These are phyloP conservation scores for Chloromyia formosa DNA, from an alignment of 2,888 invertebrate genomes.

Conservation along the genomic window DNA sequence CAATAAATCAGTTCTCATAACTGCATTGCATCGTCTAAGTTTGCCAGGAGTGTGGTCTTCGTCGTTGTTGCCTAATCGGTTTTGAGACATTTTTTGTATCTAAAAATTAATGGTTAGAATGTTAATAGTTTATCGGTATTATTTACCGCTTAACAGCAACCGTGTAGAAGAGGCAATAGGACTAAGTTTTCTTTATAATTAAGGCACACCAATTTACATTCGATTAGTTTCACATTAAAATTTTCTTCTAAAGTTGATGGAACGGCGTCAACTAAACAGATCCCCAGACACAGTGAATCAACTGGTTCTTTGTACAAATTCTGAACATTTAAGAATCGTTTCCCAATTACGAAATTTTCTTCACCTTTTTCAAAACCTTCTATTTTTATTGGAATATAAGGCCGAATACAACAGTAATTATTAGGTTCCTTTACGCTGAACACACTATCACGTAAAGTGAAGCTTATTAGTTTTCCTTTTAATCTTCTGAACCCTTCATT, in stretches of 20 bases:
- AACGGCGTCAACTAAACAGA: neutral
- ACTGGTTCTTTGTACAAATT: conserved; percentile 27
- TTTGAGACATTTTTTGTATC: too few species aligned
- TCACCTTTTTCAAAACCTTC: neutral
- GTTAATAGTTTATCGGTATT: neutral
- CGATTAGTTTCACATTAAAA: neutral
- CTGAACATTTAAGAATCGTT: too few species aligned
- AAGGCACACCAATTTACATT: conserved; percentile 27
- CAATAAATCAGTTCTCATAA: neutral
- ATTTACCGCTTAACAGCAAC: neutral
- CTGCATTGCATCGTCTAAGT: neutral
- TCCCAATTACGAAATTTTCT: neutral
- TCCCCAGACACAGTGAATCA: conserved; percentile 20
- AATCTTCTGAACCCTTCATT: too few species aligned
- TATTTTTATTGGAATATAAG: conserved; percentile 37
- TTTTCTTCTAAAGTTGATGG: neutral
- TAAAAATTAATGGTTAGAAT: too few species aligned
- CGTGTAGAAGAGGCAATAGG: conserved; percentile 24
- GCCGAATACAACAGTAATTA: conserved; percentile 30
- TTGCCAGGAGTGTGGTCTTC: too few species aligned
- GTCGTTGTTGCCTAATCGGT: too few species aligned
- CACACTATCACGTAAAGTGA: neutral
- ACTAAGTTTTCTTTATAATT: neutral
- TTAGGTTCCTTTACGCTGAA: conserved; percentile 4
- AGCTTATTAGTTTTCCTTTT: neutral